Evolutionary conservation across 1,140 invertebrate species (phyloP), one percentile per base, ranked within the genome.

Genomic region (Xylocopa sonorina): DNA sequence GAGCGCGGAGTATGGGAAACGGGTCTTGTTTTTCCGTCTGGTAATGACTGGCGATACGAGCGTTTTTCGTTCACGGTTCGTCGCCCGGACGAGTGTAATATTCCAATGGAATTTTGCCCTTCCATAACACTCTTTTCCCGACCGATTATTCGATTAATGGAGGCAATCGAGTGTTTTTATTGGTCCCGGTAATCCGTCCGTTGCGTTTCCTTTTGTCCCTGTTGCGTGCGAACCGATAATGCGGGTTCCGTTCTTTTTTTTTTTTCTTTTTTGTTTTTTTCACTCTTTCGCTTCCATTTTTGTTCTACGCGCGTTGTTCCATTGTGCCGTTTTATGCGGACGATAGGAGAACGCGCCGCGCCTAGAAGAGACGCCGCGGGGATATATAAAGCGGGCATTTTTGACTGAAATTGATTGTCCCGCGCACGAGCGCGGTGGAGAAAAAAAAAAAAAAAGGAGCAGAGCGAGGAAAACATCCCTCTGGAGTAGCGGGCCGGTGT

Each of bases 361-460:
- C 32, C 58, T 62, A 24, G n/a, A 1, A 7, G 50, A 24, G n/a
- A 53, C 18, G 27, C n/a, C n/a, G n/a, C n/a, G 5, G 62, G 4
- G 21, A 14, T 18, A 60, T 34, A 38, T 38, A 64, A 64, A 64
- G 16, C 24, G 43, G 46, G 18, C 48, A 60, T 82, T 80, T 82
- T 82, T 46, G 80, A 66, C 68, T 58, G 48, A 43, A 80, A 81
- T 81, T 78, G 80, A 82, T 82, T 74, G 80, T 67, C 60, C 80
- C 60, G 76, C 18, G 60, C 55, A n/a, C 53, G 48, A 50, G 34
- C 34, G 34, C n/a, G 58, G 29, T n/a, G n/a, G n/a, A n/a, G n/a
- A n/a, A n/a, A n/a, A n/a, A n/a, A n/a, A n/a, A n/a, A 58, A 53
- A 60, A 14, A 63, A 75, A 81, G 64, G 46, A 71, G 50, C 51